Evolutionary conservation across 2,113 vertebrate genomes (phyloP).

Genomic region (Heterocephalus glaber): DNA sequence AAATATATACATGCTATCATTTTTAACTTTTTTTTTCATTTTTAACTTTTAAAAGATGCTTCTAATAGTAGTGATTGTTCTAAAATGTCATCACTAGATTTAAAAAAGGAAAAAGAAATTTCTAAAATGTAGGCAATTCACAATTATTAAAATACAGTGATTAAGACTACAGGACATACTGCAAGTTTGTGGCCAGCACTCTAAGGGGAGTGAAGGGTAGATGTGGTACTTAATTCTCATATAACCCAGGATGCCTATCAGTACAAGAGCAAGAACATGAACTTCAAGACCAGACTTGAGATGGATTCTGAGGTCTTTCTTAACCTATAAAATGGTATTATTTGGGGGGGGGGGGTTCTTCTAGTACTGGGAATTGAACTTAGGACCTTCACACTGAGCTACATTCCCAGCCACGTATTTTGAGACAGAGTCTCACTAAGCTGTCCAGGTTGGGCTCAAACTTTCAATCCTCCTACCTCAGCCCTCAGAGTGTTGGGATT

Average conservation of each 20-base stretch:
- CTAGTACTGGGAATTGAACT: neutral
- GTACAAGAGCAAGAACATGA: neutral
- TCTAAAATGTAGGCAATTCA: conserved; percentile 1
- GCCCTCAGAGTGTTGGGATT: neutral
- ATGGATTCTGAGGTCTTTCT: neutral
- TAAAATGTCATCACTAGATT: conserved; percentile 24
- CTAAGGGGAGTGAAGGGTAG: neutral
- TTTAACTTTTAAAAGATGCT: neutral
- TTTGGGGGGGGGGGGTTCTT: neutral
- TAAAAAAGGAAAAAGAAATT: conserved; percentile 10
- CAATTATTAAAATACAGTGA: neutral
- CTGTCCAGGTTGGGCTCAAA: neutral
- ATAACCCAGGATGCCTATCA: neutral
- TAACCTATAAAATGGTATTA: neutral
- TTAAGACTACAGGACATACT: neutral
- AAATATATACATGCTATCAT: neutral
- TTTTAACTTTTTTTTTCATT: neutral
- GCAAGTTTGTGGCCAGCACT: neutral
- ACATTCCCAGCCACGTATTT: neutral
- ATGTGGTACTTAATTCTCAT: neutral
- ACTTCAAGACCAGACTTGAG: conserved; percentile 19
- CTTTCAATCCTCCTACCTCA: neutral
- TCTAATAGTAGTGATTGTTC: conserved; percentile 26
- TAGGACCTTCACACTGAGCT: neutral
- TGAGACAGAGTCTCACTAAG: neutral